A percentile compares a stretch with the other conserved stretches of the same genome.
These are phyloP conservation scores for Cassiopea andromeda DNA, from an alignment of 30 jellyfish, hydroid and myxozoan genomes.

Conservation along the genomic window DNA sequence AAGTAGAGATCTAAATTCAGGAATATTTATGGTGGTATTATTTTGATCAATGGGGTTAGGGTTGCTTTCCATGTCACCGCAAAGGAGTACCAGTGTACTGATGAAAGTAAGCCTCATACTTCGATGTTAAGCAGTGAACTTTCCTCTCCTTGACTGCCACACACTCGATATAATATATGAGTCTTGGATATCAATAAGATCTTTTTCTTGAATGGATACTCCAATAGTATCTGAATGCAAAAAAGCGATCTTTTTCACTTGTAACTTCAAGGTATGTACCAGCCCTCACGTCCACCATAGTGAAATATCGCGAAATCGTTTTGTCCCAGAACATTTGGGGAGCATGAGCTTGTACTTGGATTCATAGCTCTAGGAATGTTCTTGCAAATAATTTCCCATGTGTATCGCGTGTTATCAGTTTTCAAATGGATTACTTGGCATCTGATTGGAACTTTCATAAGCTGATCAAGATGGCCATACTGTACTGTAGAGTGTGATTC, in stretches of 20 bases:
- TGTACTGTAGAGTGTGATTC: too few species aligned
- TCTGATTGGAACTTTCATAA: too few species aligned
- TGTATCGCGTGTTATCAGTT: too few species aligned
- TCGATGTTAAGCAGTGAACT: slow-evolving; percentile 20
- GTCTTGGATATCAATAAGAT: slow-evolving; percentile 9
- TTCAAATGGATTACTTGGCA: too few species aligned
- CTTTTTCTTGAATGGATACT: slow-evolving; percentile 32
- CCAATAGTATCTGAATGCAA: slow-evolving; percentile 28
- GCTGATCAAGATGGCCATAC: too few species aligned
- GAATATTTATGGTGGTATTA: slow-evolving; percentile 24
- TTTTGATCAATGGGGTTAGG: slow-evolving; percentile 25
- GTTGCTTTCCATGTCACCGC: slow-evolving; percentile 30
- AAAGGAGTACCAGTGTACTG: slow-evolving; percentile 21
- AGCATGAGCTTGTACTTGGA: too few species aligned
- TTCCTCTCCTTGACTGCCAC: slow-evolving; percentile 57
- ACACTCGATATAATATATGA: slow-evolving; percentile 49
- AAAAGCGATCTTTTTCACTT: slow-evolving; percentile 38
- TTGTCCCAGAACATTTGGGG: too few species aligned
- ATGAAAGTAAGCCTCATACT: slow-evolving; percentile 22
- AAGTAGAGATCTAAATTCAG: slow-evolving; percentile 28
- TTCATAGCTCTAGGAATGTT: too few species aligned
- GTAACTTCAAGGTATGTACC: not conserved
- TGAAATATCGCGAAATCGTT: too few species aligned
- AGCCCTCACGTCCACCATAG: too few species aligned
- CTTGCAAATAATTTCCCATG: too few species aligned